These are phyloP conservation scores for Beaufortia kweichowensis DNA, from an alignment of 2,113 vertebrate species.

Conservation along the genomic window DNA sequence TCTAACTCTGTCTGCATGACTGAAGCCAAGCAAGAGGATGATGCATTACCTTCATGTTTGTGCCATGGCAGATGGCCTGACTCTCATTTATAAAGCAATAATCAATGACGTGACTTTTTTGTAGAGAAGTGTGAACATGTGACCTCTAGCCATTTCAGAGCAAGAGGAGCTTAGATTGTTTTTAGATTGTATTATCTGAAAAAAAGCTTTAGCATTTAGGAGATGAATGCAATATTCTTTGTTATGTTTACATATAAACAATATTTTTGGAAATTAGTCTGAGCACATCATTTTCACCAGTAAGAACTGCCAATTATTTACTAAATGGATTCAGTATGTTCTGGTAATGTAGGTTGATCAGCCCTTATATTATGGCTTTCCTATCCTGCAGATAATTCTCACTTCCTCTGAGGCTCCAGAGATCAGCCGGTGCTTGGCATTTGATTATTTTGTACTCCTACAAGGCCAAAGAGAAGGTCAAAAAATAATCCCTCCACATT, in stretches of 20 bases:
- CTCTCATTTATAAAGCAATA: constrained; percentile 3
- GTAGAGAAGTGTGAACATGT: background rate
- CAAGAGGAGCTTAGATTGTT: background rate
- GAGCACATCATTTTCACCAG: background rate
- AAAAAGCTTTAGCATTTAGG: too few relatives aligned
- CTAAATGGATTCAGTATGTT: background rate
- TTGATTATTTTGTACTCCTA: constrained; percentile 27
- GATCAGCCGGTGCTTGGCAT: background rate
- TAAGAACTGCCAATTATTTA: background rate
- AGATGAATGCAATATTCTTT: too few relatives aligned
- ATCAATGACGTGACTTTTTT: background rate
- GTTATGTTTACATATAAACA: too few relatives aligned
- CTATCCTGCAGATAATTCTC: background rate
- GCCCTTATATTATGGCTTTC: too few relatives aligned
- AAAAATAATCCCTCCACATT: constrained; percentile 32
- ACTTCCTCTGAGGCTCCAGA: background rate
- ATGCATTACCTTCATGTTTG: constrained; percentile 11
- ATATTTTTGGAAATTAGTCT: too few relatives aligned
- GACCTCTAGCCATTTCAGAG: background rate
- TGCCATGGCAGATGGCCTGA: background rate
- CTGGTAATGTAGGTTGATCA: too few relatives aligned
- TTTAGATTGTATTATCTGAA: too few relatives aligned
- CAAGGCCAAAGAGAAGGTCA: constrained; percentile 14
- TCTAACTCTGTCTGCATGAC: constrained; percentile 23
- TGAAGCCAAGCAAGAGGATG: constrained; percentile 8